Conservation (phyloP, 92 coral and sea anemone species). For the Palythoa grandis region DNA sequence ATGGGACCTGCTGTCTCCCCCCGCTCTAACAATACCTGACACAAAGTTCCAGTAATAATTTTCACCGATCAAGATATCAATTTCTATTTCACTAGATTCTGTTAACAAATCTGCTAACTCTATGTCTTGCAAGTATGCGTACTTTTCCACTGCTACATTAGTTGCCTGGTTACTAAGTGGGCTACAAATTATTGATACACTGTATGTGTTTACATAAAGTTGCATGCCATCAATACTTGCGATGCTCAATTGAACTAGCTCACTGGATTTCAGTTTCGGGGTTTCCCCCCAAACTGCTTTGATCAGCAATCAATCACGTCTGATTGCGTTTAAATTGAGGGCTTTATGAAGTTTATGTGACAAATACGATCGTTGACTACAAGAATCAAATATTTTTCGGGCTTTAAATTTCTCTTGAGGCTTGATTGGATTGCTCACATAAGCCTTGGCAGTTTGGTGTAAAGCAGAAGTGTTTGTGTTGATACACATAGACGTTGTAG, state of each 20-base stretch:
- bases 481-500: background rate
- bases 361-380: background rate
- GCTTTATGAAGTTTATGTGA: background rate
- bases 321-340: too few relatives aligned
- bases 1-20: background rate
- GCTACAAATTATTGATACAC: too few relatives aligned
- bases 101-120: too few relatives aligned
- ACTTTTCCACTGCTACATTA: too few relatives aligned
- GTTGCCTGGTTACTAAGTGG: background rate
- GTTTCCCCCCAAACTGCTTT: background rate
- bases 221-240: background rate
- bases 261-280: background rate
- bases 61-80: background rate
- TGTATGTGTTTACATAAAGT: background rate
- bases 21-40: background rate
- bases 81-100: background rate
- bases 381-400: background rate
- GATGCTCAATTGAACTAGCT: background rate
- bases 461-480: background rate
- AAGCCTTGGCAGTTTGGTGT: too few relatives aligned
- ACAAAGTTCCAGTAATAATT: background rate
- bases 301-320: background rate
- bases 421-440: background rate
- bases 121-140: too few relatives aligned
- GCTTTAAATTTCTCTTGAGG: background rate